Percentiles rank a stretch among this genome's conserved stretches.
These are phyloP conservation scores for Rhabditophanes sp. DNA, from an alignment of 2,888 invertebrate species.

Conservation along the genomic window DNA sequence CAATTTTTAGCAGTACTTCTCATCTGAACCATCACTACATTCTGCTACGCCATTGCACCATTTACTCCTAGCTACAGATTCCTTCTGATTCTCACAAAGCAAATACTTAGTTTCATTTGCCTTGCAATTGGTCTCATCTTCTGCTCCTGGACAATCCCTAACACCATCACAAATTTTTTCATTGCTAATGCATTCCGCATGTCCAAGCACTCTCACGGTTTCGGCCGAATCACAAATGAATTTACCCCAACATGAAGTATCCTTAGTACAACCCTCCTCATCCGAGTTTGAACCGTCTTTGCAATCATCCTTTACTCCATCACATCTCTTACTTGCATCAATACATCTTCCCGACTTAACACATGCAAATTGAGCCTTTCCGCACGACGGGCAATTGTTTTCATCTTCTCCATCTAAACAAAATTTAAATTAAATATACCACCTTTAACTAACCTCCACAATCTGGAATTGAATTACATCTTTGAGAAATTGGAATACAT, in stretches of 20 bases:
- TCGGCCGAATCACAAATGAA: conserved; percentile 29
- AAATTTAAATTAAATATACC: conserved; percentile 1
- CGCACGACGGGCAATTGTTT: conserved; percentile 39
- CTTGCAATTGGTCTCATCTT: conserved; percentile 40
- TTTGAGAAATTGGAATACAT: conserved; percentile 17
- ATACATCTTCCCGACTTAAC: conserved; percentile 31
- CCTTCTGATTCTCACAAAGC: conserved; percentile 41
- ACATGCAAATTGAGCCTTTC: conserved; percentile 36
- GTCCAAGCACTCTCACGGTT: conserved; percentile 12
- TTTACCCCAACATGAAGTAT: conserved; percentile 37
- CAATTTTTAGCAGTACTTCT: conserved; percentile 37
- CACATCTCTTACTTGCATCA: conserved; percentile 28
- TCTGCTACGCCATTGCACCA: conserved; percentile 38
- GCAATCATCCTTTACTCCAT: conserved; percentile 40
- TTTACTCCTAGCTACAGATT: conserved; percentile 29
- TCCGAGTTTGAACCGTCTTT: conserved; percentile 39
- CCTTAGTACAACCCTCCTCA: conserved; percentile 36
- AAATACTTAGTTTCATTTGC: conserved; percentile 25
- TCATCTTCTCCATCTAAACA: conserved; percentile 23
- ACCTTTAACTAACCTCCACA: conserved; percentile 32
- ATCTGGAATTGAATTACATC: conserved; percentile 37
- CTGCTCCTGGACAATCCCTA: conserved; percentile 32
- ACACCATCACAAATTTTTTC: conserved; percentile 30
- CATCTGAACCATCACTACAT: conserved; percentile 38
- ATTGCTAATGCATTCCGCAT: conserved; percentile 28